phyloP scores from a whole-genome alignment of 2,888 invertebrate genomes.

The Salpingus planirostris region DNA sequence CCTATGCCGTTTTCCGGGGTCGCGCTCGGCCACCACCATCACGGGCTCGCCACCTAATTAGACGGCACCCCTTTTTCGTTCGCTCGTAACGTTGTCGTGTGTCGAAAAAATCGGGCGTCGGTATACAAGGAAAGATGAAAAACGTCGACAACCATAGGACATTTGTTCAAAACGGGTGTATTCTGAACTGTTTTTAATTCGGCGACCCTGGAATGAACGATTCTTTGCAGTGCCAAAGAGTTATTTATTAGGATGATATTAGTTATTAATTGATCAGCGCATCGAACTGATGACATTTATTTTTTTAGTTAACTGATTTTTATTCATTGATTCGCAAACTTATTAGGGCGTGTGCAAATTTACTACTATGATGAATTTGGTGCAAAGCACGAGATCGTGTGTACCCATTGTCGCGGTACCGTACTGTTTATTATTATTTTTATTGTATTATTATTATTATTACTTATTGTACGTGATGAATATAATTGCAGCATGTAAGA shows the following conservation, averaged over 20 bases:
- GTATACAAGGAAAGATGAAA: too few relatives aligned
- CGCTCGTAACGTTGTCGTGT: slow-evolving; percentile 8
- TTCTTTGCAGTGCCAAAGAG: slow-evolving; percentile 44
- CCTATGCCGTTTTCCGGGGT: slow-evolving; percentile 78
- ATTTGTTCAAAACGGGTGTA: slow-evolving; percentile 24
- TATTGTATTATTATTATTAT: slow-evolving; percentile 18
- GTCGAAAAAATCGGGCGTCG: too few relatives aligned
- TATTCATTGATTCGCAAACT: too few relatives aligned
- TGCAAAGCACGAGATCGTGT: slow-evolving; percentile 36
- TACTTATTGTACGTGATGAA: slow-evolving; percentile 29
- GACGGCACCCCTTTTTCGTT: slow-evolving; percentile 15
- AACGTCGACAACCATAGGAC: too few relatives aligned
- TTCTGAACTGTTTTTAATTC: slow-evolving; percentile 18
- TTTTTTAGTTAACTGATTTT: slow-evolving; percentile 17
- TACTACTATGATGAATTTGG: slow-evolving; percentile 17
- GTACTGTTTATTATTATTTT: too few relatives aligned
- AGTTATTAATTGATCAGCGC: slow-evolving; percentile 24
- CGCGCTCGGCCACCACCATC: slow-evolving; percentile 51
- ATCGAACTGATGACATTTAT: slow-evolving; percentile 19
- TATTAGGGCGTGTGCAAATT: slow-evolving; percentile 40
- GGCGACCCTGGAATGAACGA: slow-evolving; percentile 31
- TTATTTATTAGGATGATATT: slow-evolving; percentile 22
- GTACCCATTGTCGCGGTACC: too few relatives aligned
- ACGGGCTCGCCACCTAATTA: slow-evolving; percentile 32
- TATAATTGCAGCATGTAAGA: slow-evolving; percentile 30